Conservation (phyloP, 2,113 vertebrate species). For the Periophthalmus modestus region DNA sequence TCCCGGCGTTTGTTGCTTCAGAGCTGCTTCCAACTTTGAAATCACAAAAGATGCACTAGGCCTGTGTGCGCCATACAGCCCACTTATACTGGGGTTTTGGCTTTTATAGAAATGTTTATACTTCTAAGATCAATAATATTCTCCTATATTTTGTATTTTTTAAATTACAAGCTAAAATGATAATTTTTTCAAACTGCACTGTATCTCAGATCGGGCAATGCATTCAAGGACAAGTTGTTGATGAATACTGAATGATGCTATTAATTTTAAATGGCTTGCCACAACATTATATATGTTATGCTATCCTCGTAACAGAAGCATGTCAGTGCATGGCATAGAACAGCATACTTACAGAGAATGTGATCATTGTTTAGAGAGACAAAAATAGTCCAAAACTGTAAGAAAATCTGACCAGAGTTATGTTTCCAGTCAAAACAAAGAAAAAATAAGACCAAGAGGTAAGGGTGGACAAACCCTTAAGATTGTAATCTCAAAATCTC, state of each 20-base stretch:
- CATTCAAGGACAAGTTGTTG: background rate
- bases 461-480: background rate
- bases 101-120: background rate
- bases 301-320: background rate
- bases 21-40: slow-evolving; percentile 35
- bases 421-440: background rate
- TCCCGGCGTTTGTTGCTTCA: slow-evolving; percentile 44
- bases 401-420: background rate
- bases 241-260: slow-evolving; percentile 6
- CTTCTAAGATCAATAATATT: background rate
- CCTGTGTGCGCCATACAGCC: slow-evolving; percentile 34
- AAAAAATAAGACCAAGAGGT: background rate
- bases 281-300: background rate
- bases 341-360: background rate
- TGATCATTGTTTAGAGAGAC: background rate
- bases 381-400: background rate
- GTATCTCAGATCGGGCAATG: background rate
- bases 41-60: slow-evolving; percentile 41
- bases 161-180: background rate
- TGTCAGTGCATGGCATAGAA: background rate
- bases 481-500: background rate
- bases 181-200: background rate
- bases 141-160: background rate
- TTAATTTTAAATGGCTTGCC: background rate
- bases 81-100: slow-evolving; percentile 36